phyloP scores from a whole-genome alignment of 2,888 invertebrate species.

The Netelia melanura region DNA sequence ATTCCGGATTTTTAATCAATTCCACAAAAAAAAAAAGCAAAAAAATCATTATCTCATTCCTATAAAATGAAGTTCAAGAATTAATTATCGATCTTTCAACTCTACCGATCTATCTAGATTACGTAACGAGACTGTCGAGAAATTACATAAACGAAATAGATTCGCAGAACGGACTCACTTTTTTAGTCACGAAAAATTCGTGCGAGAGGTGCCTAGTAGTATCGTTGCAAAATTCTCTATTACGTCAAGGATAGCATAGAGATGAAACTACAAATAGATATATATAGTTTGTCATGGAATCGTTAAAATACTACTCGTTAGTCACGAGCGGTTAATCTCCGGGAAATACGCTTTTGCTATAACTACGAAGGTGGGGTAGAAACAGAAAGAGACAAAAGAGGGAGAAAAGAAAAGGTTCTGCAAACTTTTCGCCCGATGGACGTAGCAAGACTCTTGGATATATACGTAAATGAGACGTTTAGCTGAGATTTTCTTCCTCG shows the following conservation, averaged over 20 bases:
- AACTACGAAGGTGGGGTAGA: not conserved
- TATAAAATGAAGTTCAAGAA: no score
- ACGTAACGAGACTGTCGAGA: not conserved
- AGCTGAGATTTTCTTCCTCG: slow-evolving; percentile 69
- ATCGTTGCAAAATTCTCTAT: slow-evolving; percentile 27
- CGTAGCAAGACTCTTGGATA: slow-evolving; percentile 18
- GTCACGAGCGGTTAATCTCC: slow-evolving; percentile 62
- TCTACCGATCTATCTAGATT: no score
- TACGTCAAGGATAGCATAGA: slow-evolving; percentile 3
- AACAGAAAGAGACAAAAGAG: not conserved
- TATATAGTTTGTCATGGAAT: slow-evolving; percentile 14
- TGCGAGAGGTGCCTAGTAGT: not conserved
- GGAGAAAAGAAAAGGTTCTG: slow-evolving; percentile 7
- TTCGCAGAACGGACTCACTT: not conserved
- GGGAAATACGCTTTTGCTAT: slow-evolving; percentile 31
- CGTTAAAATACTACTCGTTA: slow-evolving; percentile 59
- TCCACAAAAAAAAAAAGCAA: no score
- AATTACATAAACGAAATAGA: slow-evolving; percentile 20
- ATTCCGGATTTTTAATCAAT: no score
- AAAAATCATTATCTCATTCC: no score
- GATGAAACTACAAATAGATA: not conserved
- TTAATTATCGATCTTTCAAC: no score
- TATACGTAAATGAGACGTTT: slow-evolving; percentile 74
- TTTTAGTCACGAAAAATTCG: slow-evolving; percentile 14
- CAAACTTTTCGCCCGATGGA: slow-evolving; percentile 36